Percentiles rank a stretch among this genome's conserved stretches.
phyloP scores from a whole-genome alignment of 2,797 vertebrate genomes.

The Mormyrus proboscirostris region DNA sequence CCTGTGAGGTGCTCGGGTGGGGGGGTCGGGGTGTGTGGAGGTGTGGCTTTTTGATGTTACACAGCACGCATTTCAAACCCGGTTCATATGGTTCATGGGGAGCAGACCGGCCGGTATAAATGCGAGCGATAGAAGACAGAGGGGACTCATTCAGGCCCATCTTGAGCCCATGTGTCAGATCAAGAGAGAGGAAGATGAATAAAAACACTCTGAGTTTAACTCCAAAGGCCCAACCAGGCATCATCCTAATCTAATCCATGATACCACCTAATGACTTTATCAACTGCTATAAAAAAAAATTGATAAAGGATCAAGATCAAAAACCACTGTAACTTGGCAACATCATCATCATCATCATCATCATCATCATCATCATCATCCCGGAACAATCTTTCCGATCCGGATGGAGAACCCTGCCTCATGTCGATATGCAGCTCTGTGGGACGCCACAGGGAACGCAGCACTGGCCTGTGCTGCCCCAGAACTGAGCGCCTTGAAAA shows the following conservation, averaged over 20 bases:
- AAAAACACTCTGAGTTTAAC: background rate
- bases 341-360: background rate
- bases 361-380: background rate
- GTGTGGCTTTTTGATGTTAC: background rate
- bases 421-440: background rate
- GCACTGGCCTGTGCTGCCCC: conserved; percentile 15
- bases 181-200: background rate
- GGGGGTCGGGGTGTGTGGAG: background rate
- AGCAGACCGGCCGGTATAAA: background rate
- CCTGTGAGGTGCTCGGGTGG: background rate
- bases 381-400: background rate
- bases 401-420: background rate
- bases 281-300: background rate
- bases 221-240: background rate
- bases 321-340: background rate
- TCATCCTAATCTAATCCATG: background rate
- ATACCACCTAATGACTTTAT: background rate
- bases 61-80: background rate
- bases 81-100: background rate
- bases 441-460: background rate
- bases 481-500: background rate
- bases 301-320: background rate
- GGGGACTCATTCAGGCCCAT: background rate
- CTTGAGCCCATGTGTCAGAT: conserved; percentile 31
- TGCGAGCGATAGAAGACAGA: background rate